Conservation (phyloP, 2,113 vertebrate species). For the Pterocles gutturalis region DNA sequence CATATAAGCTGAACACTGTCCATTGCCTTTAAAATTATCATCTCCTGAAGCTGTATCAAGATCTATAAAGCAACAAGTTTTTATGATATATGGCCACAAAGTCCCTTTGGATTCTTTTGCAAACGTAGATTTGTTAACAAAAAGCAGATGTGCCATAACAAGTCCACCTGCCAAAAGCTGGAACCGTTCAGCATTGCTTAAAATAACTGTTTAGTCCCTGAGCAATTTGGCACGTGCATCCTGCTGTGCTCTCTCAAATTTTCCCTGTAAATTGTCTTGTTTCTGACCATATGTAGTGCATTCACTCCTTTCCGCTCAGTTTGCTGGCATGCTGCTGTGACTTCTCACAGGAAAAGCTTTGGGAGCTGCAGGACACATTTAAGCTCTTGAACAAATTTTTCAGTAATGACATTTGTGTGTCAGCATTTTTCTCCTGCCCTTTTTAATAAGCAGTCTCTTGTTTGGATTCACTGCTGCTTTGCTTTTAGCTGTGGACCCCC, state of each 20-base stretch:
- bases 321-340: neutral
- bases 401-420: neutral
- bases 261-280: conserved; percentile 6
- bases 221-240: accelerated
- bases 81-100: neutral
- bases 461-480: conserved; percentile 31
- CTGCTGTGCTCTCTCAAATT: conserved; percentile 4
- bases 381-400: conserved; percentile 29
- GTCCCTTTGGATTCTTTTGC: neutral
- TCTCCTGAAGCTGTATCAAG: neutral
- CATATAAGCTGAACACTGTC: neutral
- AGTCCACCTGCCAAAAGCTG: neutral
- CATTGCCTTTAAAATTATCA: neutral
- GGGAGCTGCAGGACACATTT: conserved; percentile 34
- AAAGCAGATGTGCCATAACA: neutral
- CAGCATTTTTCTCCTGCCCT: conserved; percentile 40
- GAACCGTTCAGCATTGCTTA: neutral
- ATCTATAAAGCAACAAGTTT: neutral
- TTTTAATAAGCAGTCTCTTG: conserved; percentile 28
- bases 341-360: conserved; percentile 14
- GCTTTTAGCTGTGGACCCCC: conserved; percentile 39
- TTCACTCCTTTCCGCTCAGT: neutral
- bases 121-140: neutral
- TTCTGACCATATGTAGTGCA: neutral
- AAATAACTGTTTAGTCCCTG: neutral